phyloP scores from a whole-genome alignment of 2,797 vertebrate genomes.

The Poecile montanus region DNA sequence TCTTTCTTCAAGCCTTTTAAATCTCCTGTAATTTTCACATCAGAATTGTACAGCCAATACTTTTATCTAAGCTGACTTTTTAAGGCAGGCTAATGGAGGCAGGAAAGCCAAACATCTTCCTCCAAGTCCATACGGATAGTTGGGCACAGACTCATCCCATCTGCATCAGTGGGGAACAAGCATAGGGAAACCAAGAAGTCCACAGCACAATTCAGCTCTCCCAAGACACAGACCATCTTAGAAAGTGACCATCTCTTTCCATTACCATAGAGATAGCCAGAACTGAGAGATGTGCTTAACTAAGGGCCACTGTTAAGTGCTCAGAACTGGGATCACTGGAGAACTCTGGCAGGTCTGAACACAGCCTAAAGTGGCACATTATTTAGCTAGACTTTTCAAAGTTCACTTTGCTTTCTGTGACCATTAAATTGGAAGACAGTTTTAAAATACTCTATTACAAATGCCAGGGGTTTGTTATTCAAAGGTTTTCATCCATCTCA shows the following conservation, averaged over 20 bases:
- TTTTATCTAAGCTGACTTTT: neutral
- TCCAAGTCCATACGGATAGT: neutral
- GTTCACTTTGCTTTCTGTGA: neutral
- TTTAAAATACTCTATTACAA: constrained; percentile 5
- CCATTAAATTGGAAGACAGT: neutral
- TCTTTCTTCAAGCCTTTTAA: neutral
- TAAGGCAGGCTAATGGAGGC: neutral
- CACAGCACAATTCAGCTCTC: accelerated
- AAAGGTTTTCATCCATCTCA: neutral
- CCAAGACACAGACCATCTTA: neutral
- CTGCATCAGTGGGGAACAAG: neutral
- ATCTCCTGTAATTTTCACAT: neutral
- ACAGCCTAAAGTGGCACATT: neutral
- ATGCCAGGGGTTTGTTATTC: neutral
- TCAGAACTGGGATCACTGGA: neutral
- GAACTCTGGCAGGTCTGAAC: neutral
- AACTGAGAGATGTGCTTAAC: neutral
- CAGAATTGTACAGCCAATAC: neutral
- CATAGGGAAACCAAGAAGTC: neutral
- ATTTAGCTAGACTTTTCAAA: neutral
- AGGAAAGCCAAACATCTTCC: neutral
- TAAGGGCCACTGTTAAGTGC: neutral
- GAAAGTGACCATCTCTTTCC: neutral
- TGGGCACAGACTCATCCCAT: neutral
- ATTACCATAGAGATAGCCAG: neutral